Percentiles rank a stretch among this genome's conserved stretches.
These are phyloP conservation scores for Aphelenchoides besseyi DNA, from an alignment of 1,140 invertebrate genomes.

Conservation along the genomic window DNA sequence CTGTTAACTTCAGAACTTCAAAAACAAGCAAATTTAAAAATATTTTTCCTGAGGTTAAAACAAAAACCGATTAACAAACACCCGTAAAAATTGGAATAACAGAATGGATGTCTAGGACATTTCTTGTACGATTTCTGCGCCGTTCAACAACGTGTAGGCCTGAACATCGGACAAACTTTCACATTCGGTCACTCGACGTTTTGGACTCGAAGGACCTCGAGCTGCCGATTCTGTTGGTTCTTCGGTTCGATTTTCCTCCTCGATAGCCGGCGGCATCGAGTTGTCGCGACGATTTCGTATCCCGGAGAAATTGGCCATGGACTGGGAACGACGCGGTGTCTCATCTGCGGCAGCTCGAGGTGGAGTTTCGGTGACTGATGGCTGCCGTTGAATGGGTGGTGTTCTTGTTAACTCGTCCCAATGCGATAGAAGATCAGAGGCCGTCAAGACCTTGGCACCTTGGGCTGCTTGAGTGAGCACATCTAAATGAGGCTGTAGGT, in stretches of 20 bases:
- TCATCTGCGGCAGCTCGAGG: conserved; percentile 15
- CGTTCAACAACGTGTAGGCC: conserved; percentile 37
- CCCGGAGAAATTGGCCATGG: conserved; percentile 34
- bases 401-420: conserved; percentile 21
- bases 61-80: background rate
- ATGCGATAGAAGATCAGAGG: conserved; percentile 26
- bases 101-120: conserved; percentile 13
- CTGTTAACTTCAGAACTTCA: background rate
- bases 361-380: background rate
- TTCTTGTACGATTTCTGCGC: conserved; percentile 31
- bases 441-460: conserved; percentile 28
- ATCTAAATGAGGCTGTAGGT: conserved; percentile 27
- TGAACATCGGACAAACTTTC: conserved; percentile 34
- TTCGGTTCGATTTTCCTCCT: conserved; percentile 14
- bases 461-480: conserved; percentile 40
- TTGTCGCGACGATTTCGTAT: conserved; percentile 14
- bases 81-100: background rate
- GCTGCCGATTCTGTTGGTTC: conserved; percentile 18
- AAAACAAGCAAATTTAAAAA: background rate
- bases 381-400: conserved; percentile 4
- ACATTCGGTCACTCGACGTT: conserved; percentile 33
- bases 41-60: background rate
- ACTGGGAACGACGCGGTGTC: conserved; percentile 36
- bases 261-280: conserved; percentile 27
- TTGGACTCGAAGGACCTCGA: conserved; percentile 23